Base-by-base conservation (phyloP, 2,797 vertebrate species). In the Todus mexicanus region DNA sequence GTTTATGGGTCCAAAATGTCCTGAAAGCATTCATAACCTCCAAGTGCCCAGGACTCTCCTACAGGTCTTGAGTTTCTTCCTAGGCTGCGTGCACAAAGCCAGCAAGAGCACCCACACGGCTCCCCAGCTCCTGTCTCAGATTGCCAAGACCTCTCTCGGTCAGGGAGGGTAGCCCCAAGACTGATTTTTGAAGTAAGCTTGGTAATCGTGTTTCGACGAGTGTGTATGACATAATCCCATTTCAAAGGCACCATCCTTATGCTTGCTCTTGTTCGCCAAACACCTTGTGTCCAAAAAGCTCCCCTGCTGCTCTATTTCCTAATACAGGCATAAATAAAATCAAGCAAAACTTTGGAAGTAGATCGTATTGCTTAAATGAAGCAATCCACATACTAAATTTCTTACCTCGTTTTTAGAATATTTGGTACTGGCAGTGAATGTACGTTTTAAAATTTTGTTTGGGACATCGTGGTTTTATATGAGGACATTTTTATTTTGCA, bases 41-140 rank as follows among this genome's bases (percentile, higher is more conserved):
- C 19, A 8, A 72, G 66, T 1, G 4, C n/a, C 33, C n/a, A 43
- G 60, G 19, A 11, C 7, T 43, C 23, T 61, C 38, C 7, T 33
- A 64, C 19, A 29, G 11, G 21, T 43, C 61, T 64, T 37, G 51
- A 76, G 20, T 21, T 29, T 42, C 73, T 84, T 74, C 54, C 50
- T 35, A 61, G 37, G 11, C 1, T 53, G 35, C 29, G 27, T 1
- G 0, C 10, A 4, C 21, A 33, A 15, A 81, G 10, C 4, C 33
- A 77, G 23, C 6, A 14, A 29, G 26, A 74, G 13, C 23, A 60
- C 5, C 8, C 10, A 1, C 66, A 35, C 14, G 27, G 18, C 35
- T 54, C 17, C 14, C 63, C 45, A 68, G 23, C 11, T 71, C 37
- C 54, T 11, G 5, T 53, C 54, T 33, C 6, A 50, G 43, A 20